Evolutionary conservation across 2,797 vertebrate species (phyloP).

Genomic region (Pipistrellus pygmaeus): DNA sequence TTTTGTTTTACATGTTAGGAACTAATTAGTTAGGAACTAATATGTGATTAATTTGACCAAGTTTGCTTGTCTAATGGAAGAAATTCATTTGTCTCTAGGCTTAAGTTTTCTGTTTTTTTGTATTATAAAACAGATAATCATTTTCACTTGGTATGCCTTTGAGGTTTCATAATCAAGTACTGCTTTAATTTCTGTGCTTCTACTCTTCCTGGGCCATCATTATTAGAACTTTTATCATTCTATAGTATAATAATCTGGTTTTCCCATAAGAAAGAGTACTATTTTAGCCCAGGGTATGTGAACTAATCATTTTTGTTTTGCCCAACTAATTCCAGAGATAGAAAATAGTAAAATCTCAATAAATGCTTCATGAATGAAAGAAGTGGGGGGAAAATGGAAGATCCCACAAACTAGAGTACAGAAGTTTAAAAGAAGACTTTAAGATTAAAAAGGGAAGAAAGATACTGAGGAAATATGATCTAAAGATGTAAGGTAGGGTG

Average conservation of each 20-base stretch:
- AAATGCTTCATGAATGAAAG: background rate
- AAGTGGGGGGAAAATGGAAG: background rate
- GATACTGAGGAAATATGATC: slow-evolving; percentile 22
- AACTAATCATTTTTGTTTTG: slow-evolving; percentile 35
- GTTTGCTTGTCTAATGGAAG: background rate
- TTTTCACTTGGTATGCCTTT: background rate
- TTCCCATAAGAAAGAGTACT: slow-evolving; percentile 1
- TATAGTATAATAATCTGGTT: background rate
- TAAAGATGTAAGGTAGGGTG: background rate
- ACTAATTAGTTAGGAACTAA: too few species aligned
- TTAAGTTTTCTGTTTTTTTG: background rate
- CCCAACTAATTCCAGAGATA: background rate
- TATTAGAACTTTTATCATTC: background rate
- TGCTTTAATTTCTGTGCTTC: slow-evolving; percentile 37
- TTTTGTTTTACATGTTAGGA: slow-evolving; percentile 54
- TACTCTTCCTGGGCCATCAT: background rate
- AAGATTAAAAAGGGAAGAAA: background rate
- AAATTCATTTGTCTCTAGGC: background rate
- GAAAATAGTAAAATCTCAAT: slow-evolving; percentile 30
- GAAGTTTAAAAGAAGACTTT: background rate
- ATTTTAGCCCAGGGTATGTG: background rate
- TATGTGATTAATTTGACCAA: background rate
- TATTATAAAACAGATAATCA: slow-evolving; percentile 17
- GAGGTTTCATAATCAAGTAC: slow-evolving; percentile 20
- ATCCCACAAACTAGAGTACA: background rate